Evolutionary conservation across 1,140 invertebrate genomes (phyloP).

Genomic region (Drosophila carrolli): DNA sequence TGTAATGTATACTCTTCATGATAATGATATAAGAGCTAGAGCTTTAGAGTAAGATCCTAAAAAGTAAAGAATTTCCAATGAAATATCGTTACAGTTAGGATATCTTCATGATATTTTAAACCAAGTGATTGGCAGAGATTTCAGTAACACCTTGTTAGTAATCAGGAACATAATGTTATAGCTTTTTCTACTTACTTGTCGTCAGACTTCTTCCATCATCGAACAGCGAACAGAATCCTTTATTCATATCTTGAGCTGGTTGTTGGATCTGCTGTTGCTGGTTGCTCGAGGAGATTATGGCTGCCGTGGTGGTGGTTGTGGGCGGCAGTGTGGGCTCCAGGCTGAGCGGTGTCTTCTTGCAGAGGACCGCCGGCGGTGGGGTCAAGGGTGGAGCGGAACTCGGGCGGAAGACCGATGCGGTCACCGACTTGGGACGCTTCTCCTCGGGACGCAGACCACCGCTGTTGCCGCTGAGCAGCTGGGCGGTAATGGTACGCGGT

Average conservation of each 20-base stretch:
- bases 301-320: conserved; percentile 72
- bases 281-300: conserved; percentile 64
- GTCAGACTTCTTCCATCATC: conserved; percentile 93
- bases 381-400: conserved; percentile 32
- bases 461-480: conserved; percentile 43
- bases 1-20: no score
- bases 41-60: no score
- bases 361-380: conserved; percentile 14
- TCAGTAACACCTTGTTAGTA: not conserved
- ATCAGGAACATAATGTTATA: not conserved
- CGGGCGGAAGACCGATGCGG: conserved; percentile 77
- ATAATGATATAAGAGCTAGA: no score
- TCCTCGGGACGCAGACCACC: conserved; percentile 54
- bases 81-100: no score
- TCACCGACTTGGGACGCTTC: conserved; percentile 82
- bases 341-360: conserved; percentile 42
- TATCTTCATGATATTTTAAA: no score
- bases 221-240: conserved; percentile 93
- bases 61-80: no score
- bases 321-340: conserved; percentile 55
- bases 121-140: not conserved
- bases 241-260: conserved; percentile 96
- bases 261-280: conserved; percentile 68
- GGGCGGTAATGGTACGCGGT: conserved; percentile 67
- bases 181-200: conserved; percentile 89